phyloP scores from a whole-genome alignment of 2,888 invertebrate genomes.

The Branchipolynoe longqiensis region DNA sequence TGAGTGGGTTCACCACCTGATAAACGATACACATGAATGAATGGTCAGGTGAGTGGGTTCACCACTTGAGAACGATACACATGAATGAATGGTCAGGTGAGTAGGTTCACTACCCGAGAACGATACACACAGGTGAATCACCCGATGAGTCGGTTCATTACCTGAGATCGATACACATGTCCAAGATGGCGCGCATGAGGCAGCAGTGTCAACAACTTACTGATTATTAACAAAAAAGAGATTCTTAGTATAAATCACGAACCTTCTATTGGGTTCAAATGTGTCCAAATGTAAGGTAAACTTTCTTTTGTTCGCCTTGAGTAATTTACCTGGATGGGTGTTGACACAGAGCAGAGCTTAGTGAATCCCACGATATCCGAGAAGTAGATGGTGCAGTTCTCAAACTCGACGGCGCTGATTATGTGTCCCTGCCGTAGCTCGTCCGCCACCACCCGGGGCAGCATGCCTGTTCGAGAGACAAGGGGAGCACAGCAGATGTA shows the following conservation, averaged over 20 bases:
- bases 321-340: constrained; percentile 73
- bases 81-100: too few species aligned
- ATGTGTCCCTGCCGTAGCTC: constrained; percentile 71
- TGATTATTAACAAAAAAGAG: neutral
- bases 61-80: too few species aligned
- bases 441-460: constrained; percentile 75
- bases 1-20: too few species aligned
- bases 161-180: too few species aligned
- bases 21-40: too few species aligned
- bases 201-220: neutral
- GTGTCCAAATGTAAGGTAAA: neutral
- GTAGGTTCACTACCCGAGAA: too few species aligned
- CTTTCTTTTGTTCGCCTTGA: neutral
- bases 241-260: neutral
- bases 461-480: constrained; percentile 74
- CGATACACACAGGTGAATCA: too few species aligned
- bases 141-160: too few species aligned
- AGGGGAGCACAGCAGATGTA: too few species aligned
- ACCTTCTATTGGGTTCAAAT: neutral
- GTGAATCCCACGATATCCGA: constrained; percentile 77
- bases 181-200: too few species aligned
- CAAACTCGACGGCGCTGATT: constrained; percentile 72
- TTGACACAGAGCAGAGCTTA: constrained; percentile 72
- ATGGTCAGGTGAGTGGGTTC: too few species aligned
- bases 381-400: constrained; percentile 76